Percentiles rank a stretch among this genome's conserved stretches.
phyloP scores from a whole-genome alignment of 2,797 vertebrate genomes.

The Dermochelys coriacea region DNA sequence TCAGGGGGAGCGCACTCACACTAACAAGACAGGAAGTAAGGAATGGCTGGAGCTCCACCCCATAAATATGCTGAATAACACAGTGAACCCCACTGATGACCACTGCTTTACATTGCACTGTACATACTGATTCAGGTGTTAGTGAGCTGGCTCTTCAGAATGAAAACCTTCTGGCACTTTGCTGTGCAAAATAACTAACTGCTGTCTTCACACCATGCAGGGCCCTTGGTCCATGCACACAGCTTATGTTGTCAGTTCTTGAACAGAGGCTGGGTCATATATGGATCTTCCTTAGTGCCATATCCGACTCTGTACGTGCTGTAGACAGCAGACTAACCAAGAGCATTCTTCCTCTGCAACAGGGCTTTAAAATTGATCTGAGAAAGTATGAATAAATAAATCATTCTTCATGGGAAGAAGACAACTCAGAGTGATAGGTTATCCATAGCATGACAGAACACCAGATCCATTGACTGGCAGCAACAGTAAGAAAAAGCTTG shows the following conservation, averaged over 20 bases:
- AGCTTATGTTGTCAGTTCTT: background rate
- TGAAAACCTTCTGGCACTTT: background rate
- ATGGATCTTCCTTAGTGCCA: background rate
- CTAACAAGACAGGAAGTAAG: background rate
- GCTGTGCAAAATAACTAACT: background rate
- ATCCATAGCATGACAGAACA: background rate
- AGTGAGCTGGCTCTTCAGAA: background rate
- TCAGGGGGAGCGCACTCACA: background rate
- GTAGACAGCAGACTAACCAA: background rate
- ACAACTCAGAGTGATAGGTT: background rate
- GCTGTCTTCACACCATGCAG: background rate
- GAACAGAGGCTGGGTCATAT: background rate
- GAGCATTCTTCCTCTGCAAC: background rate
- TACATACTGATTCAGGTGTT: background rate
- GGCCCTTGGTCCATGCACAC: background rate
- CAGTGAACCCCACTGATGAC: background rate
- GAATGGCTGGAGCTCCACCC: background rate
- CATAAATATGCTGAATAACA: background rate
- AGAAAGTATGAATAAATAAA: background rate
- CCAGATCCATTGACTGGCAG: rapidly evolving
- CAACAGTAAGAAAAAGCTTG: background rate
- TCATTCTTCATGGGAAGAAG: background rate
- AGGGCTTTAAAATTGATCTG: background rate
- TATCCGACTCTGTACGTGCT: background rate
- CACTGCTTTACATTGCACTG: background rate